A percentile compares a stretch with the other conserved stretches of the same genome.
phyloP scores from a whole-genome alignment of 2,888 invertebrate species.

The Thecocarcelia acutangulata region DNA sequence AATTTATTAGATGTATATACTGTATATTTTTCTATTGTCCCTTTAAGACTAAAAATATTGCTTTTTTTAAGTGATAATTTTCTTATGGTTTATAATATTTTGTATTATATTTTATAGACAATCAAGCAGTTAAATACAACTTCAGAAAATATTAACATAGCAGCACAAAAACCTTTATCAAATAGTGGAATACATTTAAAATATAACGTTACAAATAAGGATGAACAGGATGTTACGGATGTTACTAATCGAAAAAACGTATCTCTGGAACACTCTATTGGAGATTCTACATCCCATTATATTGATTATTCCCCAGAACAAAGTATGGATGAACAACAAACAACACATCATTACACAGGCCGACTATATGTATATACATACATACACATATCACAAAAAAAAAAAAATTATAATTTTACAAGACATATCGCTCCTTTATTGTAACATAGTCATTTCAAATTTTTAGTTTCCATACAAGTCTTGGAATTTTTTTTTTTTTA shows the following conservation, averaged over 20 bases:
- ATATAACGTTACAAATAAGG: constrained; percentile 53
- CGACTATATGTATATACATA: no score
- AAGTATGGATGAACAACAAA: constrained; percentile 85
- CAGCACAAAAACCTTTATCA: constrained; percentile 60
- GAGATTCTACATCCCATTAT: constrained; percentile 78
- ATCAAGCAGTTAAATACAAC: constrained; percentile 60
- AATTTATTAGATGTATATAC: no score
- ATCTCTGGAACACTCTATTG: constrained; percentile 36
- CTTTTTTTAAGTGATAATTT: no score
- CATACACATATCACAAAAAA: no score
- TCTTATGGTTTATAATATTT: not conserved
- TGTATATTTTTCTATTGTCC: no score
- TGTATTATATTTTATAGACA: constrained; percentile 54
- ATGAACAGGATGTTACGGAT: constrained; percentile 44
- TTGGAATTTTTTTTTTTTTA: no score
- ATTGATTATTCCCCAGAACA: constrained; percentile 95
- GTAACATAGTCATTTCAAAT: no score
- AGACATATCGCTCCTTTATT: no score
- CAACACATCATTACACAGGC: no score
- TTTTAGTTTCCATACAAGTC: no score
- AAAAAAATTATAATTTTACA: no score
- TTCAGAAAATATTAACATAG: constrained; percentile 65
- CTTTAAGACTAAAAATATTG: no score
- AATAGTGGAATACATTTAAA: constrained; percentile 64
- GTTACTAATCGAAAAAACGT: constrained; percentile 49